phyloP scores from a whole-genome alignment of 2,113 vertebrate genomes.

The Manacus vitellinus region DNA sequence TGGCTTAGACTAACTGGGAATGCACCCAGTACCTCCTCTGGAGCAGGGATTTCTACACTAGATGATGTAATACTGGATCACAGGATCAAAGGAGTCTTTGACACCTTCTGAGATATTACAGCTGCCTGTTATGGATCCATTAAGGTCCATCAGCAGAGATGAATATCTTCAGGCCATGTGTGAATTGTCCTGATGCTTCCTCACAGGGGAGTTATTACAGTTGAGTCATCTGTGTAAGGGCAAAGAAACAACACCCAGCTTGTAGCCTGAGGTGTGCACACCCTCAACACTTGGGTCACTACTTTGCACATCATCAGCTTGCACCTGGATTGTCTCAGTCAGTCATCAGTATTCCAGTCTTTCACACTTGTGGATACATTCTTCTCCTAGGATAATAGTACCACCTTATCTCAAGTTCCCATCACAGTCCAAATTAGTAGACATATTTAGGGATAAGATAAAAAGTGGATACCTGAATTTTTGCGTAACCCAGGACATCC shows the following conservation, averaged over 20 bases:
- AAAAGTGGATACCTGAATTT: not conserved
- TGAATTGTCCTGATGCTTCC: no score
- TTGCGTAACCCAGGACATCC: not conserved
- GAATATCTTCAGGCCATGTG: no score
- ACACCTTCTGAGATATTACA: no score
- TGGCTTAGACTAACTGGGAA: no score
- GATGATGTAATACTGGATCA: no score
- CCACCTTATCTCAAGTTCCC: not conserved
- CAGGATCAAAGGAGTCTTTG: no score
- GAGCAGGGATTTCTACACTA: no score
- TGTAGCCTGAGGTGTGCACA: not conserved
- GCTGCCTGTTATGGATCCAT: no score
- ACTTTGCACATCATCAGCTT: not conserved
- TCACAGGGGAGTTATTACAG: no score
- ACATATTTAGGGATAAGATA: not conserved
- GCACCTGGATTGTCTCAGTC: not conserved
- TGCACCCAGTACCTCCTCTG: no score
- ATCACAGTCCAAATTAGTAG: not conserved
- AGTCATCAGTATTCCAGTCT: not conserved
- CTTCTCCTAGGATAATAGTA: not conserved
- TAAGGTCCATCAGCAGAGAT: no score
- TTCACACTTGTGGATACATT: not conserved
- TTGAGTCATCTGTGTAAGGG: not conserved
- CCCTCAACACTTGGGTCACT: not conserved
- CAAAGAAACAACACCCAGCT: not conserved